These are phyloP conservation scores for Ctena decussata DNA, from an alignment of 2,888 invertebrate genomes.

Conservation along the genomic window DNA sequence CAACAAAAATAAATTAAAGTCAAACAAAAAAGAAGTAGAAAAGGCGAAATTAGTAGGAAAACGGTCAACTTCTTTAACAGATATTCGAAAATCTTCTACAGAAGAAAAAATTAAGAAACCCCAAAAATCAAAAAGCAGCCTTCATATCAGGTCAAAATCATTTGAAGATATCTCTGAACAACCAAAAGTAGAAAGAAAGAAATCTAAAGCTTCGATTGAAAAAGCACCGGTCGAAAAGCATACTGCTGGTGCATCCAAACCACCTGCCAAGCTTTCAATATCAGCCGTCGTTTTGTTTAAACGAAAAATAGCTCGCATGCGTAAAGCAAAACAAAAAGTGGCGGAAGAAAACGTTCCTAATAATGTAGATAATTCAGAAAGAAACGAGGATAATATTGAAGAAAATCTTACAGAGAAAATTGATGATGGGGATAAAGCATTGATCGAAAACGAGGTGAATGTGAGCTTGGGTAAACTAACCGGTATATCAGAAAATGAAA, in stretches of 20 bases:
- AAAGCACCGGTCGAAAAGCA: background rate
- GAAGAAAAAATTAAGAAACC: background rate
- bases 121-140: background rate
- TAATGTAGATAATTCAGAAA: slow-evolving; percentile 12
- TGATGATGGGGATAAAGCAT: slow-evolving; percentile 47
- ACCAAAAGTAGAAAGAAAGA: background rate
- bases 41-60: background rate
- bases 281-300: slow-evolving; percentile 62
- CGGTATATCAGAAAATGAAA: slow-evolving; percentile 71
- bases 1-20: background rate
- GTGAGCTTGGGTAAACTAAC: slow-evolving; percentile 74
- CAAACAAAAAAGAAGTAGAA: background rate
- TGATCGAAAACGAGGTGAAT: slow-evolving; percentile 80
- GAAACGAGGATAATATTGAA: background rate
- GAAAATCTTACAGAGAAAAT: slow-evolving; percentile 24
- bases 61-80: background rate
- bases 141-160: background rate
- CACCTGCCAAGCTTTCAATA: slow-evolving; percentile 55
- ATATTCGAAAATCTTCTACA: background rate
- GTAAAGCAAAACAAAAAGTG: slow-evolving; percentile 53
- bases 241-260: background rate
- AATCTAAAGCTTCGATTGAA: background rate
- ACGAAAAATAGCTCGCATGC: slow-evolving; percentile 52
- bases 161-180: background rate
- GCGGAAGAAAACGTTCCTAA: slow-evolving; percentile 24